These are phyloP conservation scores for Trichonephila inaurata DNA, from an alignment of 1,140 invertebrate species.

Conservation along the genomic window DNA sequence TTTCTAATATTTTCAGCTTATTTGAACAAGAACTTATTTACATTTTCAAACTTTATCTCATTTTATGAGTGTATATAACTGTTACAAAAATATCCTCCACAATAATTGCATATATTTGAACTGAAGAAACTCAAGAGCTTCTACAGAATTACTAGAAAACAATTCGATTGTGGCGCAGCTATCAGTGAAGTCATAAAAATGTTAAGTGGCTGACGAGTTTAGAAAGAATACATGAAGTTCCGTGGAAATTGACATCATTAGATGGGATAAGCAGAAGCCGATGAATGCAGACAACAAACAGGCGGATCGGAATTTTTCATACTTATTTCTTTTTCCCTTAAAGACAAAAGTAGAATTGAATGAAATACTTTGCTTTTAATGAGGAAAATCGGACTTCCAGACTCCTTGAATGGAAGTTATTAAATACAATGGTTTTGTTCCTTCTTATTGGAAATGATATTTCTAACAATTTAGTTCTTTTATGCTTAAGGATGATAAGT, in stretches of 20 bases:
- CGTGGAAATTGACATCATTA: constrained; percentile 38
- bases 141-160: not conserved
- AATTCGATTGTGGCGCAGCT: not conserved
- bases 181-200: not conserved
- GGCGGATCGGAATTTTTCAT: constrained; percentile 37
- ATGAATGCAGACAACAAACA: constrained; percentile 49
- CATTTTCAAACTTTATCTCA: too few relatives aligned
- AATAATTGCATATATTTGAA: too few relatives aligned
- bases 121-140: not conserved
- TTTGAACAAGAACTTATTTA: too few relatives aligned
- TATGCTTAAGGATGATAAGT: not conserved
- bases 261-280: constrained; percentile 2
- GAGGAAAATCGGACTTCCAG: not conserved
- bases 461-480: not conserved
- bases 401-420: not conserved
- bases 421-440: not conserved
- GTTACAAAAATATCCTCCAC: too few relatives aligned
- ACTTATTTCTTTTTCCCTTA: not conserved
- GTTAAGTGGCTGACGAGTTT: constrained; percentile 7
- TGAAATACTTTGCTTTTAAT: not conserved
- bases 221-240: constrained; percentile 5
- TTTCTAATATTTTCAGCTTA: too few relatives aligned
- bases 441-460: not conserved
- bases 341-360: not conserved
- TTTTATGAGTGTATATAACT: too few relatives aligned